Conservation (phyloP, 2,888 invertebrate species). For the Orchesellides sinensis region DNA sequence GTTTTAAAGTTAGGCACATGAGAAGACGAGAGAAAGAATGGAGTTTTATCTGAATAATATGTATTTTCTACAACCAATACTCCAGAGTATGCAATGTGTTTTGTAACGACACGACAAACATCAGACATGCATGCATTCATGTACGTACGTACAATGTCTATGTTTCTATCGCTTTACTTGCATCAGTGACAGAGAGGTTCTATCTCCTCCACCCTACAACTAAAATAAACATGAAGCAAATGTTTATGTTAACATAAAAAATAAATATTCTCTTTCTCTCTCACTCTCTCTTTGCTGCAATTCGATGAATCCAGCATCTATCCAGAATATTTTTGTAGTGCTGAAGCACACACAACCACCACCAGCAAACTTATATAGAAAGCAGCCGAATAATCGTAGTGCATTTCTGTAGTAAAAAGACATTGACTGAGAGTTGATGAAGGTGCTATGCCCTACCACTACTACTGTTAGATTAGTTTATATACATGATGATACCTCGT, state of each 20-base stretch:
- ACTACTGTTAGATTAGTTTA: constrained; percentile 16
- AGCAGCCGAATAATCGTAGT: background rate
- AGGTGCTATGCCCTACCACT: constrained; percentile 12
- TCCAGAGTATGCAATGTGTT: background rate
- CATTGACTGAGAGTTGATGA: background rate
- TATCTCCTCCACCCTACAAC: constrained; percentile 64
- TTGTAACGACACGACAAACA: constrained; percentile 7
- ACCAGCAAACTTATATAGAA: background rate
- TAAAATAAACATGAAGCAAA: constrained; percentile 74
- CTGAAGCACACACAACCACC: background rate
- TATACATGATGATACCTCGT: too few species aligned
- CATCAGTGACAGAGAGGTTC: background rate
- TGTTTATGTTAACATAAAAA: constrained; percentile 75
- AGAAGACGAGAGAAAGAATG: too few species aligned
- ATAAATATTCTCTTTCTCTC: constrained; percentile 72
- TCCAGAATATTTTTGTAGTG: background rate
- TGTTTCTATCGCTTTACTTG: background rate
- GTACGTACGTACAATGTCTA: background rate
- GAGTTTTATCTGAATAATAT: background rate
- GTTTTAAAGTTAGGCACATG: too few species aligned
- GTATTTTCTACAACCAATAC: background rate
- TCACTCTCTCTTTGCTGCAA: constrained; percentile 32
- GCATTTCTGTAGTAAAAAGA: constrained; percentile 11
- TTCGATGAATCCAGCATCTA: constrained; percentile 20
- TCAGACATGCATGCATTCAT: background rate